A percentile compares a stretch with the other conserved stretches of the same genome.
These are phyloP conservation scores for Istiophorus platypterus DNA, from an alignment of 2,113 vertebrate genomes.

Conservation along the genomic window DNA sequence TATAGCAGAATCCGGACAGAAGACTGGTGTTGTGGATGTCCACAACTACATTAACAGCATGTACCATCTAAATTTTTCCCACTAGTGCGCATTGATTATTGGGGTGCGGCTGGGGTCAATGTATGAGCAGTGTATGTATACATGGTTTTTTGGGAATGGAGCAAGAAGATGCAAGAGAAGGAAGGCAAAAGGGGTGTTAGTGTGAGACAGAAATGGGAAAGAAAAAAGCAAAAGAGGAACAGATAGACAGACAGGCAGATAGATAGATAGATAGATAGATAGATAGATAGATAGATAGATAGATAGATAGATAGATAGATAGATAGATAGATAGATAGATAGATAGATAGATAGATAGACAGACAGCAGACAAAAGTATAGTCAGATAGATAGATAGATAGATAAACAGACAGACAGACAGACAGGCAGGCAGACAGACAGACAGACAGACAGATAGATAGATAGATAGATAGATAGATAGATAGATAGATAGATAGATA, in stretches of 20 bases:
- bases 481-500: conserved; percentile 39
- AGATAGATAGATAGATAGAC: conserved; percentile 37
- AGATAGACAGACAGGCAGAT: conserved; percentile 11
- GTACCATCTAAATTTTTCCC: conserved; percentile 28
- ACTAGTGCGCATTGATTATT: conserved; percentile 47
- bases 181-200: background rate
- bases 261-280: too few species aligned
- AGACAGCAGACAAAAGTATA: too few species aligned
- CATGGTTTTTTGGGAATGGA: conserved; percentile 17
- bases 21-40: conserved; percentile 19
- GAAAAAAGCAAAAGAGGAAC: background rate
- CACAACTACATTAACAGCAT: conserved; percentile 47
- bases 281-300: conserved; percentile 38
- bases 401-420: conserved; percentile 31
- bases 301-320: conserved; percentile 39
- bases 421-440: conserved; percentile 42
- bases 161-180: background rate
- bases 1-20: conserved; percentile 6
- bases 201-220: background rate
- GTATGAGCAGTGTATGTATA: conserved; percentile 15
- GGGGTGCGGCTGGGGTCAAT: conserved; percentile 2
- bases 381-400: conserved; percentile 37
- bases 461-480: conserved; percentile 20
- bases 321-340: conserved; percentile 45
- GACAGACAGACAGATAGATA: conserved; percentile 48